Percentiles rank a stretch among this genome's conserved stretches.
These are phyloP conservation scores for Gallinago paraguaiae DNA, from an alignment of 2,113 vertebrate species.

Conservation along the genomic window DNA sequence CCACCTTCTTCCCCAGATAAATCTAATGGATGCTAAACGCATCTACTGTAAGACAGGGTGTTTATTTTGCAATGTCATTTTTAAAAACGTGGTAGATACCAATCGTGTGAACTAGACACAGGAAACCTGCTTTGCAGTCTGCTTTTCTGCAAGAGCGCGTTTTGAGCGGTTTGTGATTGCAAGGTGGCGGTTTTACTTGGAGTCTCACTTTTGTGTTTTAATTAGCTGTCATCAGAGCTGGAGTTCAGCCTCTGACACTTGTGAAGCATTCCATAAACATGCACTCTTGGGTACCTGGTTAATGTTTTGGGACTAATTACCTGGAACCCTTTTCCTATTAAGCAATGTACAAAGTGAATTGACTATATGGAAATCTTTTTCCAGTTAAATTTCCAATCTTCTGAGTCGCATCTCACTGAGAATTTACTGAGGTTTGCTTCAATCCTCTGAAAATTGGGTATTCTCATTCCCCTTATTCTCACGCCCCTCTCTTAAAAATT, in stretches of 20 bases:
- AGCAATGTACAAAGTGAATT: background rate
- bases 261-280: background rate
- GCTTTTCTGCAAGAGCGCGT: background rate
- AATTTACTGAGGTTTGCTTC: background rate
- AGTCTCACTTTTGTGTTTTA: background rate
- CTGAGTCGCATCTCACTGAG: background rate
- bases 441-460: background rate
- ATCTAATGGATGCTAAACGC: background rate
- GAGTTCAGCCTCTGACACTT: background rate
- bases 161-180: background rate
- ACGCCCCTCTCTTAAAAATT: background rate
- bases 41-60: background rate
- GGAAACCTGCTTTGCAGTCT: background rate
- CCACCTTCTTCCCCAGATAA: background rate
- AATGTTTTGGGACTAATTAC: constrained; percentile 4
- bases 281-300: background rate
- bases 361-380: background rate
- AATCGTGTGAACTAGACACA: background rate
- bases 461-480: background rate
- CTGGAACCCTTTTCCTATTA: background rate
- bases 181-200: background rate
- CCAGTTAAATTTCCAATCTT: background rate
- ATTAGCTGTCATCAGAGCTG: background rate
- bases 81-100: background rate
- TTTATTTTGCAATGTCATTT: constrained; percentile 28